A percentile compares a stretch with the other conserved stretches of the same genome.
Evolutionary conservation across 2,797 vertebrate genomes (phyloP).

Genomic region (Etheostoma perlongum): DNA sequence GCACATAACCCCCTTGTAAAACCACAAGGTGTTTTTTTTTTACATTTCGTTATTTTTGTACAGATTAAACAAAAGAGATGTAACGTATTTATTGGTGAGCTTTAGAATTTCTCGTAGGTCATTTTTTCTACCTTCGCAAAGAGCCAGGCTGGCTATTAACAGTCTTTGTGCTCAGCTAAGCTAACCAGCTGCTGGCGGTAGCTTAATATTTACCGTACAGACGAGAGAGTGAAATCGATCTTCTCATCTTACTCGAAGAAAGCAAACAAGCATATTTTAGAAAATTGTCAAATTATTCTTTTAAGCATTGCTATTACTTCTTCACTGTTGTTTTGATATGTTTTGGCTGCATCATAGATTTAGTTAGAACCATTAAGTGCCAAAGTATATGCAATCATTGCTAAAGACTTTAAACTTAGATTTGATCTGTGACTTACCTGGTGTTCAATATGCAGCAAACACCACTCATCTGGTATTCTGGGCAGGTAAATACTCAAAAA

Average conservation of each 20-base stretch:
- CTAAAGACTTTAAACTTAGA: not conserved
- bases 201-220: not conserved
- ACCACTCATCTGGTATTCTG: slow-evolving; percentile 41
- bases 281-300: not conserved
- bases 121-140: not conserved
- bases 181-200: slow-evolving; percentile 18
- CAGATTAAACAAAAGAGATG: not conserved
- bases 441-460: slow-evolving; percentile 39
- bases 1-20: not conserved
- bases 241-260: not conserved
- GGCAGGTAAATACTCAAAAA: slow-evolving; percentile 30
- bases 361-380: not conserved
- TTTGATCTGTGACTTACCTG: slow-evolving; percentile 9
- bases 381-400: slow-evolving; percentile 67
- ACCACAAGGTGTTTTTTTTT: not conserved
- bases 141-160: slow-evolving; percentile 3
- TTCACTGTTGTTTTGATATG: not conserved
- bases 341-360: not conserved
- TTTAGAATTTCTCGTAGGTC: slow-evolving; percentile 17
- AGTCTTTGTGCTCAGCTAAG: slow-evolving; percentile 42
- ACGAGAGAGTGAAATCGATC: not conserved
- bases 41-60: not conserved
- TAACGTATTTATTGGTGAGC: not conserved
- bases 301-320: not conserved
- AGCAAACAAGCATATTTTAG: accelerated